Percentiles rank a stretch among this genome's conserved stretches.
These are phyloP conservation scores for Psilopsiagon aymara DNA, from an alignment of 2,113 vertebrate genomes.

Conservation along the genomic window DNA sequence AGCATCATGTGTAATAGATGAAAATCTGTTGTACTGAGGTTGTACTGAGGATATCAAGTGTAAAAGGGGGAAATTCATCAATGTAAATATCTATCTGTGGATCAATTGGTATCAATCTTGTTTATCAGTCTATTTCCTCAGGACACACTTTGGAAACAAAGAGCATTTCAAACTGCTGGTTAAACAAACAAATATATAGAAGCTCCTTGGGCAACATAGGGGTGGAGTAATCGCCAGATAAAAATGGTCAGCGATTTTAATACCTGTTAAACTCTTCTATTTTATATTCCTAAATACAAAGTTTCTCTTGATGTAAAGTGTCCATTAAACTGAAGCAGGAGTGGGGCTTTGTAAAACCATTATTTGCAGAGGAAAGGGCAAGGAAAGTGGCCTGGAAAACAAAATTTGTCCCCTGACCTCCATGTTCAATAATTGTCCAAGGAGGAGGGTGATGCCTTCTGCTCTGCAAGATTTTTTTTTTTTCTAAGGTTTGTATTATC, in stretches of 20 bases:
- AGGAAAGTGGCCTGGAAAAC: neutral
- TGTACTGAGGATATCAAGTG: conserved; percentile 22
- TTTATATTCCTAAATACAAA: neutral
- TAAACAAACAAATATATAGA: conserved; percentile 63
- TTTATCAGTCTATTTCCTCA: conserved; percentile 59
- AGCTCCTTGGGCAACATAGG: neutral
- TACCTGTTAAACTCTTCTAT: neutral
- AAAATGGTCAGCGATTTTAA: neutral
- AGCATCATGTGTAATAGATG: conserved; percentile 37
- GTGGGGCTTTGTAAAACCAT: neutral
- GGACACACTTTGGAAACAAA: conserved; percentile 61
- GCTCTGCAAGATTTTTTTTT: neutral
- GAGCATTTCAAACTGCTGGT: conserved; percentile 53
- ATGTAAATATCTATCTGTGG: conserved; percentile 28
- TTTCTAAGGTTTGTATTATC: conserved; percentile 6
- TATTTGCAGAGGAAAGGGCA: neutral
- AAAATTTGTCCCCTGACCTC: neutral
- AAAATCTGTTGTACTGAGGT: conserved; percentile 9
- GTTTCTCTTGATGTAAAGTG: neutral
- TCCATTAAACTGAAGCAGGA: neutral
- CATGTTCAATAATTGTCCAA: neutral
- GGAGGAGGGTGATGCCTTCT: neutral
- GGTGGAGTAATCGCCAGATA: neutral
- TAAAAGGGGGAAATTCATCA: conserved; percentile 43
- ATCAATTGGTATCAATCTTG: conserved; percentile 62